Evolutionary conservation across 2,797 vertebrate genomes (phyloP).

Genomic region (Meda fulgida): DNA sequence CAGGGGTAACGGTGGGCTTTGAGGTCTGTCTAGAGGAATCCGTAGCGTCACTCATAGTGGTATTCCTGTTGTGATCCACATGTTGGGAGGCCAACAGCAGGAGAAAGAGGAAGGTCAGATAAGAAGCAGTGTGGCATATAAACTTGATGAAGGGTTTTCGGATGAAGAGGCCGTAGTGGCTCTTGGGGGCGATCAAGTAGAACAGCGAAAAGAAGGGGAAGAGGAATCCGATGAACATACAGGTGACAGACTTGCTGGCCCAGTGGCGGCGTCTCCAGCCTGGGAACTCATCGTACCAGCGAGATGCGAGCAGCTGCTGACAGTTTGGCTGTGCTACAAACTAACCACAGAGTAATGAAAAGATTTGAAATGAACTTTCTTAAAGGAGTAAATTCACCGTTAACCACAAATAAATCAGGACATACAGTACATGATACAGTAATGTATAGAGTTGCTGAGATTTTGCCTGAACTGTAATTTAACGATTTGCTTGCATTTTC

Average conservation of each 20-base stretch:
- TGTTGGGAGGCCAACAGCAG: conserved; percentile 96
- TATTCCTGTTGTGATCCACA: conserved; percentile 79
- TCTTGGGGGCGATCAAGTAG: conserved; percentile 96
- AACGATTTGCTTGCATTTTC: conserved; percentile 6
- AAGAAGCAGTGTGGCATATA: conserved; percentile 99
- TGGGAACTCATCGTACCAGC: conserved; percentile 98
- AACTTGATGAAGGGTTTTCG: conserved; percentile 99
- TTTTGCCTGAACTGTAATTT: background rate
- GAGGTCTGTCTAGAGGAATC: conserved; percentile 81
- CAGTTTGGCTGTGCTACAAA: conserved; percentile 99
- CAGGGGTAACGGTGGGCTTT: conserved; percentile 87
- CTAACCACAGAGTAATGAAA: conserved; percentile 70
- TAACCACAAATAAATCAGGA: background rate
- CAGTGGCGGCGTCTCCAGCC: conserved; percentile 97
- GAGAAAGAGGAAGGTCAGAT: conserved; percentile 97
- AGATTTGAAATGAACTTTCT: background rate
- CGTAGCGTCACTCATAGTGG: background rate
- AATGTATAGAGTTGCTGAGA: background rate
- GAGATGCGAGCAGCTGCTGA: conserved; percentile 95
- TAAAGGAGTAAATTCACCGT: background rate
- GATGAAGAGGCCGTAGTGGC: conserved; percentile 94
- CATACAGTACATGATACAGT: background rate
- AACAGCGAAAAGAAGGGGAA: conserved; percentile 93
- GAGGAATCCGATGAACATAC: conserved; percentile 93
- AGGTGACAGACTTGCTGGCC: conserved; percentile 96